Conservation (phyloP, 2,888 invertebrate species). For the Rhagophthalmus giganteus region DNA sequence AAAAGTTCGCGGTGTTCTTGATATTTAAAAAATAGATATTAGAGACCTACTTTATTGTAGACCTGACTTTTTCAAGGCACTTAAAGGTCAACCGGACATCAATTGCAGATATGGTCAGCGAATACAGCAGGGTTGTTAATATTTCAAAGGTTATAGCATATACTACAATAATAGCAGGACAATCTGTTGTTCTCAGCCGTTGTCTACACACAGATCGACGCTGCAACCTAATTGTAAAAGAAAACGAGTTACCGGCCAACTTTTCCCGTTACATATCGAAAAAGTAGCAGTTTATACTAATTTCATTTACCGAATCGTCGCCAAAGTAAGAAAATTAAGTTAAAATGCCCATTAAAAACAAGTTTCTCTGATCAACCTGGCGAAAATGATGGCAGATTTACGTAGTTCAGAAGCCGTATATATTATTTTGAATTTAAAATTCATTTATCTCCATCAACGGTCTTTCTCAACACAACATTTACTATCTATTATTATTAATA, state of each 20-base stretch:
- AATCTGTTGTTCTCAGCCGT: slow-evolving; percentile 37
- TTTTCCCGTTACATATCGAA: slow-evolving; percentile 11
- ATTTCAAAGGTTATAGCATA: slow-evolving; percentile 14
- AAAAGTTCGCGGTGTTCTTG: slow-evolving; percentile 9
- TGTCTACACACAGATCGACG: slow-evolving; percentile 35
- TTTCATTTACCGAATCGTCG: too few relatives aligned
- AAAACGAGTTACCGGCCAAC: slow-evolving; percentile 8
- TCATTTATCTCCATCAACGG: slow-evolving; percentile 16
- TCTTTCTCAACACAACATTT: too few relatives aligned
- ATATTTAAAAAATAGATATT: slow-evolving; percentile 30
- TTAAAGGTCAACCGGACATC: slow-evolving; percentile 40
- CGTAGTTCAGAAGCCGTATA: slow-evolving; percentile 23
- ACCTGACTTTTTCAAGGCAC: slow-evolving; percentile 38
- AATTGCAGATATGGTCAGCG: slow-evolving; percentile 36
- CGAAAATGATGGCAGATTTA: slow-evolving; percentile 29
- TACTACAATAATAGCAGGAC: slow-evolving; percentile 17
- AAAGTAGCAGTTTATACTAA: too few relatives aligned
- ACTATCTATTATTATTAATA: slow-evolving; percentile 24
- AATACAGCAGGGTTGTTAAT: slow-evolving; percentile 25
- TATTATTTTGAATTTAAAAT: slow-evolving; percentile 14
- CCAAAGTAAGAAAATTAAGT: slow-evolving; percentile 9
- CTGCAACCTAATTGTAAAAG: slow-evolving; percentile 2
- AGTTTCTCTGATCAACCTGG: too few relatives aligned
- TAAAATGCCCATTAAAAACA: too few relatives aligned
- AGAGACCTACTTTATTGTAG: slow-evolving; percentile 34